Base-by-base conservation (phyloP, 1,140 invertebrate species). In the Caenorhabditis inopinata region DNA sequence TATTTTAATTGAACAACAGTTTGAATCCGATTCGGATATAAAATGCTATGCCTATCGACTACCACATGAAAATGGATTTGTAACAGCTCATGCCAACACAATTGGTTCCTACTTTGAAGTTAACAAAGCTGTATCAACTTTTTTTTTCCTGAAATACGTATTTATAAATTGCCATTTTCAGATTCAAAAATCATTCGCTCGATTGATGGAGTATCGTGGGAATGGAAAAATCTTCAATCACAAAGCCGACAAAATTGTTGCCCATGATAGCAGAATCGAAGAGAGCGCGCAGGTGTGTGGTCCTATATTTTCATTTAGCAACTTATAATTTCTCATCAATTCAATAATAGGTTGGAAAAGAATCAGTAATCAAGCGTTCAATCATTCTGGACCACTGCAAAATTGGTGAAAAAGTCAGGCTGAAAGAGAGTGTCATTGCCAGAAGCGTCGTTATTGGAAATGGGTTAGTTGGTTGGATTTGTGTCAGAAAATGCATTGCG, bases 71-170 rank as follows among this genome's bases (percentile, higher is more conserved):
- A 76, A 80, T 74, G 78, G 78, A 21, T 42, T 25, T 2, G 62
- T 80, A 5, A 35, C 27, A 0, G 46, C 78, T 14, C 78, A 76
- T 58, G 49, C 78, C 3, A 80, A 80, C 21, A 80, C 45, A 5
- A 18, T 49, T 45, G 62, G 47, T 7, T 53, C 78, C n/a, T 80
- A 74, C 35, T 80, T 80, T 21, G 78, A 80, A 75, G 49, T 80
- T 14, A 80, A 80, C 46, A 80, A 80, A 51, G 35, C 53, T 18
- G 77, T 79, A 27, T 73, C 53, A 14, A 9, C 14, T 25, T 6
- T 3, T 42, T 27, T 58, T 21, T 1, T 1, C 45, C 7, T 32
- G 12, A 23, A 0, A 16, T 58, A n/a, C 3, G 21, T 9, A 11
- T 6, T 2, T 35, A 0, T 18, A 29, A 32, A 21, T 6, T n/a